Base-by-base conservation (phyloP, 2,888 invertebrate species). In the Operophtera brumata region DNA sequence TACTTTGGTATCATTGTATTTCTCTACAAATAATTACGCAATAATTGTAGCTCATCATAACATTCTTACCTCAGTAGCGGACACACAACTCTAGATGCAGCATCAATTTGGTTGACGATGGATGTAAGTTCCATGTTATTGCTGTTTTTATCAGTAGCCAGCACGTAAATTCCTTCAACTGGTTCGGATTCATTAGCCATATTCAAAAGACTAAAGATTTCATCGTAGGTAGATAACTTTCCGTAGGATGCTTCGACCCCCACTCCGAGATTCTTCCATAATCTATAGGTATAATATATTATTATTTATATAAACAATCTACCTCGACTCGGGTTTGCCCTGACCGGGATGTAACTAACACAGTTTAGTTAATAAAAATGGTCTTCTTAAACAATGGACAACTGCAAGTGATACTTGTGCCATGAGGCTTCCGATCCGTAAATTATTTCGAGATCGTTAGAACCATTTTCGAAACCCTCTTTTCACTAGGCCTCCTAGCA, bases 51-150 rank as follows among this genome's bases (percentile, higher is more conserved):
- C n/a, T n/a, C n/a, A n/a, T n/a, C n/a, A n/a, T n/a, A n/a, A n/a
- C 11, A 53, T 10, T 20, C 56, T 56, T 56, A 61, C 61, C 59
- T 54, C 13, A 40, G 10, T n/a, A 30, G 26, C 1, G 39, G 36
- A 34, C 40, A 46, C 37, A 14, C 35, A 2, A 14, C 11, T 41
- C 35, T 41, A 7, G 50, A 28, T 20, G 46, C 45, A 28, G 6
- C 25, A 30, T 41, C 36, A 34, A 52, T 12, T 14, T 35, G 11
- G 2, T 41, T 13, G 8, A 46, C 14, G 28, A 46, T 12, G 5
- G 45, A 35, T 12, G 26, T 34, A 1, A 44, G 34, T 14, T 52
- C 46, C 9, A 34, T n/a, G 2, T 10, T 30, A 41, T 35, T 6
- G 14, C 7, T 44, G 32, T 0, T 41, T 9, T 41, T 35, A 12